Conservation (phyloP, 1,140 invertebrate species). For the Fopius arisanus region DNA sequence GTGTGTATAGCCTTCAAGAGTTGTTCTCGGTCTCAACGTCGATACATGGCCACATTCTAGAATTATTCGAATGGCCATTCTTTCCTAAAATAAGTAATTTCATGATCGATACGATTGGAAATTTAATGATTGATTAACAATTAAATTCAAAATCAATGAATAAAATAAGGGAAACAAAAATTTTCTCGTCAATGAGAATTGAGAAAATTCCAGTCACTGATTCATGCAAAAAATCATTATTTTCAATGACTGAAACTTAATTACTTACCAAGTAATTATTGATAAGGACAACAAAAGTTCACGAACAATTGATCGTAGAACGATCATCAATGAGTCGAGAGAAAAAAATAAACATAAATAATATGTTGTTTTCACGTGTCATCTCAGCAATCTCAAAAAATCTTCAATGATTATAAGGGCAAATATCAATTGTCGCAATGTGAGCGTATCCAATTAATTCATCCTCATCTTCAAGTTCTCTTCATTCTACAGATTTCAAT, state of each 20-base stretch:
- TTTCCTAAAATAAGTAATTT: conserved; percentile 41
- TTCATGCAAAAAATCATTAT: not conserved
- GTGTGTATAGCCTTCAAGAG: conserved; percentile 91
- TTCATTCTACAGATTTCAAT: no score
- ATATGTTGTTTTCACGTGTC: not conserved
- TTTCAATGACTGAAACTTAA: not conserved
- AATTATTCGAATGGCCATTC: conserved; percentile 82
- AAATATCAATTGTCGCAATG: no score
- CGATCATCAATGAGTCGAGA: not conserved
- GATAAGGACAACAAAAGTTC: not conserved
- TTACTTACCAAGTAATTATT: not conserved
- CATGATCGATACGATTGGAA: not conserved
- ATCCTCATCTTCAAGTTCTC: no score
- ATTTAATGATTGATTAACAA: not conserved
- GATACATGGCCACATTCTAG: conserved; percentile 93
- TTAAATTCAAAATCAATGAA: not conserved
- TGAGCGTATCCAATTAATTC: no score
- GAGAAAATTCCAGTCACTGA: no score
- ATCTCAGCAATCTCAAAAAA: not conserved
- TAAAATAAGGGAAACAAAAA: not conserved
- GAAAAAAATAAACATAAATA: not conserved
- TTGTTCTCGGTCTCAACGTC: conserved; percentile 77
- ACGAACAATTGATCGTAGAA: not conserved
- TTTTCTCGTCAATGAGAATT: not conserved
- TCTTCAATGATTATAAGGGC: no score